Evolutionary conservation across 2,797 vertebrate genomes (phyloP), one percentile per base, ranked within the genome.

Genomic region (Peromyscus melanophrys): DNA sequence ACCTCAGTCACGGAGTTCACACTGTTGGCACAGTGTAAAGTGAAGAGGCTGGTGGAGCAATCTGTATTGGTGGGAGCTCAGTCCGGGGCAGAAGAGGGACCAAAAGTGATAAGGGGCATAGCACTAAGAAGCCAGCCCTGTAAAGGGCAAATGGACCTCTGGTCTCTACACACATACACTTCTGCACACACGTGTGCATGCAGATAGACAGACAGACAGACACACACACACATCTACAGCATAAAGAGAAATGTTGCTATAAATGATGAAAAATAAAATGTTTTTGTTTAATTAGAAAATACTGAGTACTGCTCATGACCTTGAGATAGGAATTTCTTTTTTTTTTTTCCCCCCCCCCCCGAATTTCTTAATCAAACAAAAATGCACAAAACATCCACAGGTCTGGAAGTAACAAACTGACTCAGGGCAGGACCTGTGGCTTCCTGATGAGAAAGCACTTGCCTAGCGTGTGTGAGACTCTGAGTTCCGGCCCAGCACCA

Each of bases 321-420:
- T 49, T 63, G 77, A 91, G 16, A 40, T 59, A 11, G n/a, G 17
- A 57, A 89, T 78, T 40, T 85, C 86, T 94, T 93, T 49, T 11
- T 49, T 49, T 49, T 11, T 49, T 49, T 49, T 49, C 4, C 11
- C 49, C 49, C 49, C 1, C 49, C 49, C 49, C 11, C 49, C 25
- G 17, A 63, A 91, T 83, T 40, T 85, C 87, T 94, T 93, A 65
- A 59, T 55, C 37, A 86, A 95, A 7, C 4, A 43, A 3, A 92
- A 80, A 92, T 67, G 27, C 27, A 86, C 4, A 86, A 61, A 75
- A 25, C 27, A n/a, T 63, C 29, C 29, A 59, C 37, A 76, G 12
- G 71, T 46, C 19, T 43, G 11, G 81, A n/a, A 34, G 65, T 43
- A 83, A 25, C n/a, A 27, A 85, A 81, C 16, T 55, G 43, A 55